Evolutionary conservation across 2,888 invertebrate genomes (phyloP).

Genomic region (Sympetrum striolatum): DNA sequence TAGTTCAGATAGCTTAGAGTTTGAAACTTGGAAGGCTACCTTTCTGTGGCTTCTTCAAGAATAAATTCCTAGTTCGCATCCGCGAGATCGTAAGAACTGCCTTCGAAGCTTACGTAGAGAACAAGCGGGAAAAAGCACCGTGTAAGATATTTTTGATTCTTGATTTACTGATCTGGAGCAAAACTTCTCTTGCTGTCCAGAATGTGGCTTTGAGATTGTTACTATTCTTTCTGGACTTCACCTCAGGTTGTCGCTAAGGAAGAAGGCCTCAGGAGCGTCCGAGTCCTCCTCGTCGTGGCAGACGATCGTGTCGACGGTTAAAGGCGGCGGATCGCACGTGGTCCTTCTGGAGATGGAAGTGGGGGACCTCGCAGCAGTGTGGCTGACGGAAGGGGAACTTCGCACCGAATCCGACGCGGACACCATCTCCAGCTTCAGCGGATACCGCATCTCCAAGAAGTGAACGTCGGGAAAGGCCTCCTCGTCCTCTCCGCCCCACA

Average conservation of each 20-base stretch:
- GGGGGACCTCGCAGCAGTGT: slow-evolving; percentile 58
- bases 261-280: background rate
- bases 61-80: too few species aligned
- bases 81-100: too few species aligned
- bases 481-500: background rate
- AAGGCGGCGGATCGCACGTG: slow-evolving; percentile 57
- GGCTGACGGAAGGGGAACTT: slow-evolving; percentile 45
- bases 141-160: too few species aligned
- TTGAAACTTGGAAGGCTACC: too few species aligned
- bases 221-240: background rate
- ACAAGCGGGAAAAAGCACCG: too few species aligned
- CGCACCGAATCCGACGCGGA: slow-evolving; percentile 45
- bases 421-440: slow-evolving; percentile 55
- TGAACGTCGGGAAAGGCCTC: slow-evolving; percentile 49
- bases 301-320: background rate
- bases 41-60: too few species aligned
- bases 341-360: slow-evolving; percentile 57
- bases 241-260: background rate
- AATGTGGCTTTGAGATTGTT: too few species aligned
- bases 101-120: too few species aligned
- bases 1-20: too few species aligned
- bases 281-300: background rate
- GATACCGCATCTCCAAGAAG: slow-evolving; percentile 58
- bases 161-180: too few species aligned
- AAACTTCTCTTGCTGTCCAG: too few species aligned